Conservation (phyloP, 2,797 vertebrate genomes). For the Pempheris klunzingeri region DNA sequence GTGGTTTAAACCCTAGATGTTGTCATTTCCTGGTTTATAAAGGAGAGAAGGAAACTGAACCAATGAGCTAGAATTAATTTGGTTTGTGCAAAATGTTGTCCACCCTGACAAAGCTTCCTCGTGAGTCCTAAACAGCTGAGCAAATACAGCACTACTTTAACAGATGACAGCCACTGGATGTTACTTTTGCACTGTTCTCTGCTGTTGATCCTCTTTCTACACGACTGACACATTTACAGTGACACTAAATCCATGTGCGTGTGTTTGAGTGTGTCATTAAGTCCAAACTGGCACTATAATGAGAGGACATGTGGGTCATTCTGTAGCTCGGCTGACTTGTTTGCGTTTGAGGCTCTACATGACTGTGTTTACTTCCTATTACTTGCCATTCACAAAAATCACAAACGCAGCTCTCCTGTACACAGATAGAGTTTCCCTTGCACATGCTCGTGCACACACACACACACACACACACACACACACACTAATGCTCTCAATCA, state of each 20-base stretch:
- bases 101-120: neutral
- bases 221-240: slow-evolving; percentile 26
- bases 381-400: slow-evolving; percentile 25
- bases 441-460: neutral
- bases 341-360: slow-evolving; percentile 13
- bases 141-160: slow-evolving; percentile 55
- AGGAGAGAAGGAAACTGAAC: neutral
- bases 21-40: slow-evolving; percentile 55
- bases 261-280: slow-evolving; percentile 14
- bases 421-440: too few relatives aligned
- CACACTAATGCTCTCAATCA: slow-evolving; percentile 1
- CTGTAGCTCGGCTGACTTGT: slow-evolving; percentile 27
- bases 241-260: slow-evolving; percentile 14
- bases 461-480: neutral
- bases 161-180: slow-evolving; percentile 12
- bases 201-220: neutral
- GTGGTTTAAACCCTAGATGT: neutral
- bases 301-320: slow-evolving; percentile 11
- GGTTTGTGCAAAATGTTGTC: slow-evolving; percentile 7
- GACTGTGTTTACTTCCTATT: slow-evolving; percentile 15
- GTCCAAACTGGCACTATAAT: slow-evolving; percentile 14
- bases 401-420: neutral
- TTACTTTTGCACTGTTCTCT: neutral
- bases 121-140: slow-evolving; percentile 66
- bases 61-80: neutral